Base-by-base conservation (phyloP, 1,140 invertebrate genomes). In the Formica exsecta region DNA sequence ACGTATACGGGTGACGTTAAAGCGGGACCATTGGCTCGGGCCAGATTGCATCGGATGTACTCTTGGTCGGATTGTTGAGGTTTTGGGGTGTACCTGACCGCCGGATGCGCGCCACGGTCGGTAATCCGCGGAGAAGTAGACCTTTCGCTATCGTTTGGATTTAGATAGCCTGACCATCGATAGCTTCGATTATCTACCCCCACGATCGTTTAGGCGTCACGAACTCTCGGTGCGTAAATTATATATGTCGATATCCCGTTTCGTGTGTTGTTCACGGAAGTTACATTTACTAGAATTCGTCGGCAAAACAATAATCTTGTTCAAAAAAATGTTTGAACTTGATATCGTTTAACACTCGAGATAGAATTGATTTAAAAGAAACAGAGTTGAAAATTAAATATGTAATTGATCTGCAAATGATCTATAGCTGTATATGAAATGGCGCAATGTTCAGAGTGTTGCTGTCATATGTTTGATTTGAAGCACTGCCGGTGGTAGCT, bases 1-100 rank as follows among this genome's bases (percentile, higher is more conserved):
- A 87, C 91, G 88, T 89, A 87, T 90, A 88, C 87, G 90, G 91
- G 90, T 92, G 89, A 92, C 89, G 92, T 93, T 93, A 92, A 92
- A 92, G 90, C 92, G 90, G 91, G 89, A 90, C 87, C 88, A 83
- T 89, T 83, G 79, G 79, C 79, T 74, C 68, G 68, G 54, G 29
- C 68, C 79, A 74, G 79, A 83, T 83, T 83, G 79, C 79, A 83
- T 83, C 79, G 79, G 79, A 83, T 83, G 68, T 83, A 83, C 79
- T 83, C 79, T 83, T 83, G 79, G 79, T 89, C 87, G 87, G 87
- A 86, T 89, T 88, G 88, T 89, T 89, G 88, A 89, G 88, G 88
- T 89, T 89, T 89, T 89, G 88, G 84, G 87, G 88, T 74, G 86
- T 89, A 88, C 80, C 88, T 77, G 87, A 74, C 77, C 62, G 77